phyloP scores from a whole-genome alignment of 1,140 invertebrate species.

The Pogonomyrmex californicus region DNA sequence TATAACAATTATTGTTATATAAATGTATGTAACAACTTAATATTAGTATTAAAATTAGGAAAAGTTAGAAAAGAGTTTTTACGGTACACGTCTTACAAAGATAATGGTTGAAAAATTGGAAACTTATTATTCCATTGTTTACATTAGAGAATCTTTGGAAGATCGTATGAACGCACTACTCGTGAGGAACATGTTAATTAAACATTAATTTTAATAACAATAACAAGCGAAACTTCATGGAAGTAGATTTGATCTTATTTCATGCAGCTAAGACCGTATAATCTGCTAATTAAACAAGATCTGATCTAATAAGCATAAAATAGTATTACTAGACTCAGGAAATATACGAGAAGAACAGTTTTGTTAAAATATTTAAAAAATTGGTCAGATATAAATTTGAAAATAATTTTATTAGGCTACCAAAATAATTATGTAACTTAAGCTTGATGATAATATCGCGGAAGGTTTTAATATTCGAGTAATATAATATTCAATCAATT shows the following conservation, averaged over 20 bases:
- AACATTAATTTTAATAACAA: slow-evolving; percentile 42
- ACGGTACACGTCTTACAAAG: background rate
- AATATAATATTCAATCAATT: too few relatives aligned
- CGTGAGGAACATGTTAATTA: slow-evolving; percentile 36
- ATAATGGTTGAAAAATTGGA: background rate
- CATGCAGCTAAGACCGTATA: slow-evolving; percentile 22
- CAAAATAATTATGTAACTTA: too few relatives aligned
- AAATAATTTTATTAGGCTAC: too few relatives aligned
- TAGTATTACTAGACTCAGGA: background rate
- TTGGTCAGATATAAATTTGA: too few relatives aligned
- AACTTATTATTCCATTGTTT: background rate
- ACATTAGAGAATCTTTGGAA: background rate
- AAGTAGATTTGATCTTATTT: slow-evolving; percentile 14
- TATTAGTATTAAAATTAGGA: slow-evolving; percentile 24
- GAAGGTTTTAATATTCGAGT: too few relatives aligned
- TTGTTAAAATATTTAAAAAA: too few relatives aligned
- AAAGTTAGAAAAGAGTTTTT: background rate
- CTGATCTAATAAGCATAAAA: slow-evolving; percentile 32
- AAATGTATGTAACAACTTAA: background rate
- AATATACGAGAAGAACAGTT: too few relatives aligned
- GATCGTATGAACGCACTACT: background rate
- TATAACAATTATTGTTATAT: background rate
- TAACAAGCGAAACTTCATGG: slow-evolving; percentile 34
- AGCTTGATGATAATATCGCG: too few relatives aligned
- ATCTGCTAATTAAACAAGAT: slow-evolving; percentile 44